Evolutionary conservation across 2,113 vertebrate species (phyloP).

Genomic region (Calidris pygmaea): DNA sequence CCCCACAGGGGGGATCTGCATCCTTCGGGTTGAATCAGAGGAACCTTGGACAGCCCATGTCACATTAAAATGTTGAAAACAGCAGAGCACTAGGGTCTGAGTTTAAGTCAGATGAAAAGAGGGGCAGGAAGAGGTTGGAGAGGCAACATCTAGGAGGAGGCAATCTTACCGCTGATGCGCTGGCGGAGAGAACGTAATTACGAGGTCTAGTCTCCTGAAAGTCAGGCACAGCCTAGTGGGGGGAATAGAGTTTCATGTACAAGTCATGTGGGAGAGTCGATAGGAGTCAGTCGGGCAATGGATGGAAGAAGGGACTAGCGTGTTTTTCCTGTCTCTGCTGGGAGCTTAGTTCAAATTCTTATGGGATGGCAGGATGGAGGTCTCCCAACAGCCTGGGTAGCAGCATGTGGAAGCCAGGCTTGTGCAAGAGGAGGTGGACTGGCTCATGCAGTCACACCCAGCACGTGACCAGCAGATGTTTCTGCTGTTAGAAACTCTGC

Average conservation of each 20-base stretch:
- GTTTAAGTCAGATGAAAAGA: not conserved
- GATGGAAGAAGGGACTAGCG: not conserved
- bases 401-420: not conserved
- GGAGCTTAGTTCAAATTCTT: not conserved
- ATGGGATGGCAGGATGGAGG: not conserved
- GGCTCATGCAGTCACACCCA: not conserved
- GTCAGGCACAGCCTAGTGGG: slow-evolving; percentile 91
- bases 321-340: not conserved
- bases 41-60: slow-evolving; percentile 32
- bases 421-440: not conserved
- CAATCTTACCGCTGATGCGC: slow-evolving; percentile 95
- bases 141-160: not conserved
- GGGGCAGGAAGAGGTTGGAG: slow-evolving; percentile 3
- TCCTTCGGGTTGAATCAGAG: not conserved
- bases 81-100: not conserved
- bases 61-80: slow-evolving; percentile 71
- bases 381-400: not conserved
- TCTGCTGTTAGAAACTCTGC: not conserved
- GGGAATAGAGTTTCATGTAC: slow-evolving; percentile 79
- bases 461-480: not conserved
- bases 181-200: slow-evolving; percentile 98
- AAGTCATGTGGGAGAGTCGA: slow-evolving; percentile 43
- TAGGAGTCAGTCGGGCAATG: not conserved
- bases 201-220: slow-evolving; percentile 98
- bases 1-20: not conserved